These are phyloP conservation scores for Colistium nudipinnis DNA, from an alignment of 2,113 vertebrate species.

Conservation along the genomic window DNA sequence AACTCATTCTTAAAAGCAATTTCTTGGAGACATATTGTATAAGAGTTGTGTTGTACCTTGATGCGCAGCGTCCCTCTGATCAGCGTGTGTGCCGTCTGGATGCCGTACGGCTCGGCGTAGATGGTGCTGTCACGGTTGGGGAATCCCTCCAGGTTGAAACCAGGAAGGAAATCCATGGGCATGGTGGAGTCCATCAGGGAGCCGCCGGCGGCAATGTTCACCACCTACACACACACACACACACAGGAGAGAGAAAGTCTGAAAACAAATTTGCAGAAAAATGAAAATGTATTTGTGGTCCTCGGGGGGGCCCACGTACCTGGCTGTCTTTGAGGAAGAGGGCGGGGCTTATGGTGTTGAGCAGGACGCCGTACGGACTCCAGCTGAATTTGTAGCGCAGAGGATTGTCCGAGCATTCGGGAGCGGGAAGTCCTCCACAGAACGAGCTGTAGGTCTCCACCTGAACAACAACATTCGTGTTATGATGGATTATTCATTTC, in stretches of 20 bases:
- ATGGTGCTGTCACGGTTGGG: constrained; percentile 96
- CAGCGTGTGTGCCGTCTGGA: constrained; percentile 90
- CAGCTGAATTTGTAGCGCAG: constrained; percentile 98
- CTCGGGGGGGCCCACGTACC: constrained; percentile 74
- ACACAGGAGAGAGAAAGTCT: not conserved
- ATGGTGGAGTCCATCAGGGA: constrained; percentile 85
- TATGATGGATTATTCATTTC: too few species aligned
- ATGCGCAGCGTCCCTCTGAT: constrained; percentile 94
- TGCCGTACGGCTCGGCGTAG: constrained; percentile 89
- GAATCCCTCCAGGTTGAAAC: constrained; percentile 93
- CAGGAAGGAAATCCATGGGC: constrained; percentile 91
- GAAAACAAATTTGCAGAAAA: not conserved
- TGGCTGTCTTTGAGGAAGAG: constrained; percentile 87
- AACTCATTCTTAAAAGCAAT: too few species aligned
- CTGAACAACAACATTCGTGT: constrained; percentile 76
- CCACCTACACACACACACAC: constrained; percentile 61
- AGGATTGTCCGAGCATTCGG: constrained; percentile 94
- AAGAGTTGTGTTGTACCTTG: constrained; percentile 76
- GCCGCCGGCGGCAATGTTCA: constrained; percentile 85
- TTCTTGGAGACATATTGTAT: not conserved
- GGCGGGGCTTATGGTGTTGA: constrained; percentile 91
- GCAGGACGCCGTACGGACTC: constrained; percentile 92
- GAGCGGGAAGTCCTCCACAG: constrained; percentile 93
- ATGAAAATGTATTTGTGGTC: not conserved
- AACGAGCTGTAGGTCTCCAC: constrained; percentile 93